A percentile compares a stretch with the other conserved stretches of the same genome.
These are phyloP conservation scores for Speoplatyrhinus poulsoni DNA, from an alignment of 2,113 vertebrate species.

Conservation along the genomic window DNA sequence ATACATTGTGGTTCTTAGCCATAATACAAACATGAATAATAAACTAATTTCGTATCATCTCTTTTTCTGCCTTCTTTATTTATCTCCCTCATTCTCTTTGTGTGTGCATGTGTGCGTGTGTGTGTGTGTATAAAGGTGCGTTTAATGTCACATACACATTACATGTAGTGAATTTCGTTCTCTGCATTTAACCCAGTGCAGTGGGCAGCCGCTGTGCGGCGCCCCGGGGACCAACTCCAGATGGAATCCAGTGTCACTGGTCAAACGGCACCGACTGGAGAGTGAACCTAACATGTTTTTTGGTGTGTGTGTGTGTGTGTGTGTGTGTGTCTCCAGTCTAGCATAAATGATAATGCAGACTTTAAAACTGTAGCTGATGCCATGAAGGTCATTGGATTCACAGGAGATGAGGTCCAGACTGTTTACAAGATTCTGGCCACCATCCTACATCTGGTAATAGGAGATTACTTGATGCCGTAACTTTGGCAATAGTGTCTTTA, in stretches of 20 bases:
- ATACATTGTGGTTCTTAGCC: background rate
- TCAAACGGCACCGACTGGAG: too few relatives aligned
- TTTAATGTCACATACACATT: background rate
- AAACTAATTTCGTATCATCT: background rate
- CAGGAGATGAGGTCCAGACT: conserved; percentile 91
- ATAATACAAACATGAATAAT: background rate
- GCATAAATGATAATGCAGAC: conserved; percentile 87
- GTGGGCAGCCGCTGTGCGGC: too few relatives aligned
- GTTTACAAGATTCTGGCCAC: conserved; percentile 92
- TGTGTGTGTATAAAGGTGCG: background rate
- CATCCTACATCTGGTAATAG: conserved; percentile 91
- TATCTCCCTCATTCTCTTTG: background rate
- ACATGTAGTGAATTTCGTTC: too few relatives aligned
- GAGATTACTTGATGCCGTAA: too few relatives aligned
- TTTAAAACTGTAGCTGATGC: conserved; percentile 94
- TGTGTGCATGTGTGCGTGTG: background rate
- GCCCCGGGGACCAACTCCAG: too few relatives aligned
- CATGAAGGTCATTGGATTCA: conserved; percentile 98
- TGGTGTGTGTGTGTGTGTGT: background rate
- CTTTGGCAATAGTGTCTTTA: too few relatives aligned
- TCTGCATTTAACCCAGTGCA: too few relatives aligned
- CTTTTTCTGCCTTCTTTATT: background rate
- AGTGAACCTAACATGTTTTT: too few relatives aligned
- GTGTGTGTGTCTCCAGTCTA: conserved; percentile 74
- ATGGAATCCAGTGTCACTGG: too few relatives aligned